phyloP scores from a whole-genome alignment of 2,113 vertebrate species.

The Leucopternis melanops region DNA sequence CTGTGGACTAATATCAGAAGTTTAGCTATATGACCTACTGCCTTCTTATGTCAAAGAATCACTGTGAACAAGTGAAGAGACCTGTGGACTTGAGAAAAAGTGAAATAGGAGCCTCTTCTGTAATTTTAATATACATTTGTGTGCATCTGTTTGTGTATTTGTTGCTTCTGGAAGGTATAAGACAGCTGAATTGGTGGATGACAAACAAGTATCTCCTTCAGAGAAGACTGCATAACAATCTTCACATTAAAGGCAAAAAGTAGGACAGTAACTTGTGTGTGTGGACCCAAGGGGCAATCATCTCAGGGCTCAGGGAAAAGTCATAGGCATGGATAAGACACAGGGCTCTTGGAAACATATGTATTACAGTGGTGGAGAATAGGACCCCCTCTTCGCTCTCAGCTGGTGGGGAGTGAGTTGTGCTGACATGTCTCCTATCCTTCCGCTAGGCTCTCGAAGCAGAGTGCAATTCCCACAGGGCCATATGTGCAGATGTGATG shows the following conservation, averaged over 20 bases:
- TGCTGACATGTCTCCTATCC: not conserved
- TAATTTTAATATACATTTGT: not conserved
- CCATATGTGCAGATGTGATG: constrained; percentile 69
- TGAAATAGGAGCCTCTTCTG: not conserved
- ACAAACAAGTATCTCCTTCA: not conserved
- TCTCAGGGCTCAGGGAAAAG: not conserved
- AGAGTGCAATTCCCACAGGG: constrained; percentile 76
- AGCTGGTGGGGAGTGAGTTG: not conserved
- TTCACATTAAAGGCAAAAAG: not conserved
- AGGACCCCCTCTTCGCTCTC: not conserved
- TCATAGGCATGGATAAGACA: not conserved
- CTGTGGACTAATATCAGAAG: not conserved
- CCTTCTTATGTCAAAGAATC: not conserved
- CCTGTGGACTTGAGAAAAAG: not conserved
- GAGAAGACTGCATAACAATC: not conserved
- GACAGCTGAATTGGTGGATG: not conserved
- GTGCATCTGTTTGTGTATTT: not conserved
- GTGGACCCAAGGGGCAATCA: not conserved
- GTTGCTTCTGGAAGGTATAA: not conserved
- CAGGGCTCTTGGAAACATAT: not conserved
- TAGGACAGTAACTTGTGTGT: not conserved
- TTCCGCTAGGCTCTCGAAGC: constrained; percentile 76
- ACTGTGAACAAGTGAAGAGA: not conserved
- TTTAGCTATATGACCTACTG: not conserved
- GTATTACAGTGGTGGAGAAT: not conserved